Evolutionary conservation across 2,113 vertebrate genomes (phyloP), one percentile per base, ranked within the genome.

Genomic region (Eclectus roratus): DNA sequence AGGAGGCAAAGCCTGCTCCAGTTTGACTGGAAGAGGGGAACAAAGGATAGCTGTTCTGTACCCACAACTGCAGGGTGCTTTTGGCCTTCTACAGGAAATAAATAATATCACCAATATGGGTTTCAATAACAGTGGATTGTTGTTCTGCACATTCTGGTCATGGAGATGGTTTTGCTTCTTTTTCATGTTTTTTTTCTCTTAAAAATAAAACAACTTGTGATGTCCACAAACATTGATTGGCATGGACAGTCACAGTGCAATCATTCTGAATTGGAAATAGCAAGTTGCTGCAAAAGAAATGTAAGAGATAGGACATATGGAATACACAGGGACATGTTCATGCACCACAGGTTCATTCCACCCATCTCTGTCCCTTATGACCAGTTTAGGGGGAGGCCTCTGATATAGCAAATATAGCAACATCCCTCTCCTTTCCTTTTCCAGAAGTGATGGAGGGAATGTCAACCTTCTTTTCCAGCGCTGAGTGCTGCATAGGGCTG

Each of bases 401-500:
- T 35, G 33, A 44, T 24, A 43, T 0, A 82, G 39, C 1, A 3
- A 80, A 61, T 37, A 33, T 47, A 41, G 28, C 13, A 65, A 61
- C 18, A 50, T 66, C 18, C 11, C 20, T 41, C 55, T 70, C 37
- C 24, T 33, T 85, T 84, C 44, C 49, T 33, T 52, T 56, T 68
- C 80, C 37, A 63, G 43, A 41, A 64, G 43, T 10, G 43, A 37
- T 20, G 17, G 33, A 91, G 19, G 43, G 37, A 10, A 31, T 14
- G 15, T 28, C 80, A 43, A 29, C 28, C 44, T 80, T 68, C 74
- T 53, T 33, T 50, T 52, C 69, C 35, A 37, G 14, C 11, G 7
- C 13, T 6, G 12, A 47, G n/a, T 16, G 8, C n/a, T 35, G 28
- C 0, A 0, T 35, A 52, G 27, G 24, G 33, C 12, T 31, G 37